Conservation (phyloP, 35 echinoderm and acorn worm species). For the Ptychodera flava region DNA sequence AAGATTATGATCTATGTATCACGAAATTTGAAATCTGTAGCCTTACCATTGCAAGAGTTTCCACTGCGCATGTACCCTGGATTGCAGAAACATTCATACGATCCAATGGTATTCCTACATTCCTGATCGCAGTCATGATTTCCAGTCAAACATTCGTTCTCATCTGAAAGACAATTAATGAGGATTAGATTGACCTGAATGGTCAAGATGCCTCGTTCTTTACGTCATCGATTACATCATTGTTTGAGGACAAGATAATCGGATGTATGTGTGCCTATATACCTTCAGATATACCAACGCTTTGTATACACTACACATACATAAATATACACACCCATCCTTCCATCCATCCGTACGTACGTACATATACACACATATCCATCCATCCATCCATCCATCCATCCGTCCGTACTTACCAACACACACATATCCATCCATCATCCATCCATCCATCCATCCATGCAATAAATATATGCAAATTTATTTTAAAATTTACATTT, state of each 20-base stretch:
- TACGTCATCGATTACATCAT: no score
- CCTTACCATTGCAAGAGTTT: not conserved
- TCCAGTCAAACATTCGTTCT: not conserved
- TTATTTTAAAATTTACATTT: constrained; percentile 5
- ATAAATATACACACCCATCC: not conserved
- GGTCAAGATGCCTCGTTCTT: no score
- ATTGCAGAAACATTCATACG: not conserved
- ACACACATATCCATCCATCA: no score
- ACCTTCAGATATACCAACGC: not conserved
- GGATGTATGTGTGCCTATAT: not conserved
- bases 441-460: no score
- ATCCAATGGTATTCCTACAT: not conserved
- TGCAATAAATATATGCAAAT: not conserved
- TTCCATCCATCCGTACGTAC: not conserved
- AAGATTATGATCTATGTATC: no score
- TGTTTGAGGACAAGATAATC: no score
- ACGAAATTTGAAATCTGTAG: no score
- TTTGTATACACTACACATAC: constrained; percentile 13
- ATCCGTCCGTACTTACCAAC: no score
- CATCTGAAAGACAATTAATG: no score
- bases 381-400: not conserved
- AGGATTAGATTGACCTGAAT: no score
- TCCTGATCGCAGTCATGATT: not conserved
- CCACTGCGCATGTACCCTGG: not conserved
- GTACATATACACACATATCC: constrained; percentile 8